A percentile compares a stretch with the other conserved stretches of the same genome.
These are phyloP conservation scores for Polyommatus icarus DNA, from an alignment of 2,888 invertebrate species.

Conservation along the genomic window DNA sequence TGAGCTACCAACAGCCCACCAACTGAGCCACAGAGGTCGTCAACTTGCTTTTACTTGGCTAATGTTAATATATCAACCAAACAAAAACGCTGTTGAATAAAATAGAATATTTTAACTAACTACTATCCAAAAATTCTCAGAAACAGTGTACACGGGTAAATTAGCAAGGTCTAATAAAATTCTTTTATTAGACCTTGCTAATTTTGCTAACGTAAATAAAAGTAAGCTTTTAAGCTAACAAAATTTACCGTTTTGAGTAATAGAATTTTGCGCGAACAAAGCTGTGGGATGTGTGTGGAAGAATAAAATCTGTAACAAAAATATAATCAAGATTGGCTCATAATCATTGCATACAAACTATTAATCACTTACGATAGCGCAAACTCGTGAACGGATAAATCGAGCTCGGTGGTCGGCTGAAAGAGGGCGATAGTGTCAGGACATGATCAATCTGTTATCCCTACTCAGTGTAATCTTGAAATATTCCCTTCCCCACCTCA, in stretches of 20 bases:
- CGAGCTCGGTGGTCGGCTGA: constrained; percentile 32
- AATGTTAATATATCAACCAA: neutral
- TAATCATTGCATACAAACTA: neutral
- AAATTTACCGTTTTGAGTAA: no score
- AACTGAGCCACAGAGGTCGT: no score
- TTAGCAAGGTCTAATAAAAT: no score
- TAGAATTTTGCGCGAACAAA: no score
- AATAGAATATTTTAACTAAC: no score
- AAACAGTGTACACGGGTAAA: no score
- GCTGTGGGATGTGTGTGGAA: neutral
- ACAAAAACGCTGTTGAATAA: neutral
- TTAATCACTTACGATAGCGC: neutral
- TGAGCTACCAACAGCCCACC: no score
- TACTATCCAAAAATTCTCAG: no score
- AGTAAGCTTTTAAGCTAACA: no score
- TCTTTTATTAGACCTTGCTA: no score
- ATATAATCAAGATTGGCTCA: neutral
- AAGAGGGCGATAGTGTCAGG: constrained; percentile 51
- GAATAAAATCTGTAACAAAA: neutral
- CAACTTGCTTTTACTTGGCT: no score
- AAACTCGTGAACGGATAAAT: constrained; percentile 13
- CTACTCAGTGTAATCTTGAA: constrained; percentile 65
- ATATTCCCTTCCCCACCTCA: constrained; percentile 58
- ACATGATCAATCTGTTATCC: constrained; percentile 60
- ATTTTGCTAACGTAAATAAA: no score